These are phyloP conservation scores for Hucho hucho DNA, from an alignment of 2,113 vertebrate genomes.

Conservation along the genomic window DNA sequence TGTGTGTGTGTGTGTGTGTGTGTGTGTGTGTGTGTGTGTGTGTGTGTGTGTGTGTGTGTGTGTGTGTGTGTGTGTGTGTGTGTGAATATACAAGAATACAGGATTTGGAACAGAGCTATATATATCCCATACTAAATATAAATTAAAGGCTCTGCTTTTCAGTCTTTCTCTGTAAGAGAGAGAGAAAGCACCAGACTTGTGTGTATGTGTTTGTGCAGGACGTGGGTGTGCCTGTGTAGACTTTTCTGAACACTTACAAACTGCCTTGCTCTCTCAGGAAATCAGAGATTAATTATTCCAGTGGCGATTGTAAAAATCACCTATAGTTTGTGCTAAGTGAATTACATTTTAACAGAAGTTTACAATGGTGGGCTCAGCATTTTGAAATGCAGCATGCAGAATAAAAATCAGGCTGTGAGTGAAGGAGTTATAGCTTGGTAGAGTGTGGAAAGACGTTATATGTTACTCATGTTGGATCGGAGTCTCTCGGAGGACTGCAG, in stretches of 20 bases:
- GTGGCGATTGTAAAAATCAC: conserved; percentile 20
- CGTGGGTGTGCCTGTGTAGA: background rate
- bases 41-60: too few species aligned
- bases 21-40: too few species aligned
- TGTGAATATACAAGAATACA: too few species aligned
- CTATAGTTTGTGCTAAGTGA: conserved; percentile 5
- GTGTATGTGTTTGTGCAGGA: background rate
- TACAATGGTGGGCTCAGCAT: background rate
- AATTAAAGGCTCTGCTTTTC: background rate
- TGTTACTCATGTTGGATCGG: conserved; percentile 7
- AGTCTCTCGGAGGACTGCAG: background rate
- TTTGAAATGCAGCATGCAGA: background rate
- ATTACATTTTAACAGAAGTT: background rate
- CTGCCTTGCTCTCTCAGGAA: conserved; percentile 17
- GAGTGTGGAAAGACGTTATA: background rate
- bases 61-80: too few species aligned
- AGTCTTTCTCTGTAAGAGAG: background rate
- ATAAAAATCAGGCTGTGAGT: conserved; percentile 2
- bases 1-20: too few species aligned
- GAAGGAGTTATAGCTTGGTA: conserved; percentile 2
- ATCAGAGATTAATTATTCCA: conserved; percentile 29
- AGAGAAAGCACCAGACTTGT: background rate
- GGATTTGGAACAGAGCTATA: too few species aligned
- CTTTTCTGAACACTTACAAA: background rate
- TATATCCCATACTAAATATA: background rate